A percentile compares a stretch with the other conserved stretches of the same genome.
Conservation (phyloP, 2,113 vertebrate genomes). For the Pungitius pungitius region DNA sequence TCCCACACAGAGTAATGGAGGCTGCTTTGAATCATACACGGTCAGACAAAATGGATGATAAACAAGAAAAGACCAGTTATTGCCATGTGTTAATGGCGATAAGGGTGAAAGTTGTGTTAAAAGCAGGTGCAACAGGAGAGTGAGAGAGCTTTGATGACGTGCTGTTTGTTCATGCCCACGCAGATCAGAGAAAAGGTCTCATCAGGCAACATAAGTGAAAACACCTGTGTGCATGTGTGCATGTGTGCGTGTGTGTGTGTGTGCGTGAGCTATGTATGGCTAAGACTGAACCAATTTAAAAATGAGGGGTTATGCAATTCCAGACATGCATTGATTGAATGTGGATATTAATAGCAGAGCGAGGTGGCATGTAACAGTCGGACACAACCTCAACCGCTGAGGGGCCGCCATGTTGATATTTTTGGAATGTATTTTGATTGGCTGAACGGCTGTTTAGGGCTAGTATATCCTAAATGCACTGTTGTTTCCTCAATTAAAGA, state of each 20-base stretch:
- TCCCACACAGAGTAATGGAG: not conserved
- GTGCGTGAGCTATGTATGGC: not conserved
- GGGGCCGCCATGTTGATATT: not conserved
- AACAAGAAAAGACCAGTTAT: not conserved
- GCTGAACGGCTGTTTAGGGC: no score
- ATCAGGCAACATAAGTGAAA: not conserved
- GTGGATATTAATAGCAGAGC: slow-evolving; percentile 5
- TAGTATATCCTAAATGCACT: no score
- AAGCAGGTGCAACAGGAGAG: not conserved
- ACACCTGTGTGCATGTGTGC: not conserved
- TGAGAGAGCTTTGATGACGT: not conserved
- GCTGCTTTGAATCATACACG: not conserved
- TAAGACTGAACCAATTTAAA: not conserved
- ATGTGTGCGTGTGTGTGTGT: not conserved
- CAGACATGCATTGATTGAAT: not conserved
- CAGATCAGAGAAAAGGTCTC: not conserved
- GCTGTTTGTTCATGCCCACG: not conserved
- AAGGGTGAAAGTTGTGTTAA: not conserved
- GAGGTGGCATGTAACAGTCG: not conserved
- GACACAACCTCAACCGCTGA: not conserved
- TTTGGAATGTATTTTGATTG: not conserved
- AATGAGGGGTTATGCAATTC: not conserved
- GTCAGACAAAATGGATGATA: not conserved
- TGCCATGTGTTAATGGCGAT: not conserved
- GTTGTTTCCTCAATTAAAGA: not conserved